These are phyloP conservation scores for Tipula vernalis DNA, from an alignment of 2,888 invertebrate species.

Conservation along the genomic window DNA sequence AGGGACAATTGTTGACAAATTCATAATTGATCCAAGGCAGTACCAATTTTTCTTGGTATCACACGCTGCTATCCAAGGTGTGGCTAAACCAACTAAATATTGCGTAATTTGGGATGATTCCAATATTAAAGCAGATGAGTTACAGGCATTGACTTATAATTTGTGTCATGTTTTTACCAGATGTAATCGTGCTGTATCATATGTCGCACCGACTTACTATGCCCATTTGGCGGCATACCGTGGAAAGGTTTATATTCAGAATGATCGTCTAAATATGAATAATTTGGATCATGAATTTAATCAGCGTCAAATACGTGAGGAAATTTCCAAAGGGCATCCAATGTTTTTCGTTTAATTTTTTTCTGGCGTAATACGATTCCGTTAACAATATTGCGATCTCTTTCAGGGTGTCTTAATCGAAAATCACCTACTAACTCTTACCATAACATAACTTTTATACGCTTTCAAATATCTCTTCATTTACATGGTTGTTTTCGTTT, in stretches of 20 bases:
- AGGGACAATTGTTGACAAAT: slow-evolving; percentile 75
- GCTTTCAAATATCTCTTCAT: no score
- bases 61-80: slow-evolving; percentile 63
- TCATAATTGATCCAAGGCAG: slow-evolving; percentile 75
- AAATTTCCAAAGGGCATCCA: slow-evolving; percentile 42
- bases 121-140: slow-evolving; percentile 52
- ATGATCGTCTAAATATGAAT: slow-evolving; percentile 21
- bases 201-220: slow-evolving; percentile 79
- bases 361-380: background rate
- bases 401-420: no score
- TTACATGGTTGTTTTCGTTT: no score
- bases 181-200: slow-evolving; percentile 71
- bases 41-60: slow-evolving; percentile 79
- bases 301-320: slow-evolving; percentile 39
- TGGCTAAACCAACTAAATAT: slow-evolving; percentile 77
- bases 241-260: slow-evolving; percentile 36
- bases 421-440: no score
- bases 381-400: no score
- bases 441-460: no score
- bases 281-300: slow-evolving; percentile 40
- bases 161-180: slow-evolving; percentile 77
- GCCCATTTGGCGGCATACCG: slow-evolving; percentile 76
- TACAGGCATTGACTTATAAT: slow-evolving; percentile 68
- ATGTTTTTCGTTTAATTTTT: slow-evolving; percentile 57
- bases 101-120: slow-evolving; percentile 72